These are phyloP conservation scores for Zeugodacus cucurbitae DNA, from an alignment of 1,140 invertebrate species.

Conservation along the genomic window DNA sequence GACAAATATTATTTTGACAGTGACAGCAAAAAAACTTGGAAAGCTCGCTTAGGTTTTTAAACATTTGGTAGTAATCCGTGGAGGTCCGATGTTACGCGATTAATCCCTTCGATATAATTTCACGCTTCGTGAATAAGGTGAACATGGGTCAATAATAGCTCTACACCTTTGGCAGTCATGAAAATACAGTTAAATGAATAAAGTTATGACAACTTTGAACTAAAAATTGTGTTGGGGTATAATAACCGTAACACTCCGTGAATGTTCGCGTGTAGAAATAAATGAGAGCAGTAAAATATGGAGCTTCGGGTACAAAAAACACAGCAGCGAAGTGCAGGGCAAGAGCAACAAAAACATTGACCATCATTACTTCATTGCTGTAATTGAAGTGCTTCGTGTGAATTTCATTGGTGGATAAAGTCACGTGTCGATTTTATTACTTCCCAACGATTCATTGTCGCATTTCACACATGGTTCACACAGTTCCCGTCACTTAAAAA, in stretches of 20 bases:
- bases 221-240: too few species aligned
- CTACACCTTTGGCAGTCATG: too few species aligned
- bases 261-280: not conserved
- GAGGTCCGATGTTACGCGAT: too few species aligned
- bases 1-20: too few species aligned
- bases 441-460: not conserved
- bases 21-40: too few species aligned
- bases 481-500: not conserved
- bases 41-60: too few species aligned
- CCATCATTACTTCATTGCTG: not conserved
- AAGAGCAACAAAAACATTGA: not conserved
- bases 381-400: slow-evolving; percentile 9
- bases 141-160: too few species aligned
- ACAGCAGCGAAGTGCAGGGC: not conserved
- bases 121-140: too few species aligned
- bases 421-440: slow-evolving; percentile 25
- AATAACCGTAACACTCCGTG: not conserved
- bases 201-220: too few species aligned
- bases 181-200: too few species aligned
- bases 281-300: not conserved
- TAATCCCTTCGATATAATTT: too few species aligned
- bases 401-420: slow-evolving; percentile 1
- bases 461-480: slow-evolving; percentile 9
- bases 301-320: not conserved
- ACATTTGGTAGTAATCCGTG: too few species aligned